Evolutionary conservation across 2,113 vertebrate genomes (phyloP), one percentile per base, ranked within the genome.

Genomic region (Dipodomys stephensi): DNA sequence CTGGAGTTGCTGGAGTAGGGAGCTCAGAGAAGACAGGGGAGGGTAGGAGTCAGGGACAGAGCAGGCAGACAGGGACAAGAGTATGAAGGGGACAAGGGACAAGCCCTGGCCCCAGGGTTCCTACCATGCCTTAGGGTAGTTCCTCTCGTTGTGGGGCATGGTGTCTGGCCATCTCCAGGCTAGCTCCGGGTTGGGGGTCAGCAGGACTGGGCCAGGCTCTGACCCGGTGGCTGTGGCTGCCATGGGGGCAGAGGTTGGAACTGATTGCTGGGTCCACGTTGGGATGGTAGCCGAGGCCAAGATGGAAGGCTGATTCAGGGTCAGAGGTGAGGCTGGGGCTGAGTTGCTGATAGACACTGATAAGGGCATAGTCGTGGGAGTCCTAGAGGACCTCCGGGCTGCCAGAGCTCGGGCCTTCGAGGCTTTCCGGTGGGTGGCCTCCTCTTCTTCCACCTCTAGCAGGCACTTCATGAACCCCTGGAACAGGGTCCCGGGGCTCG

Each of bases 391-490:
- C 93, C 78, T 97, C 78, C 82, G 60, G 78, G 57, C n/a, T 27
- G 88, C 53, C 28, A 27, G 76, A 19, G 39, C 19, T n/a, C 76
- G 49, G 68, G 87, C 76, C 92, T 80, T 96, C 4, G 39, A 1
- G n/a, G 89, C 60, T 74, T 73, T 94, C 28, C 44, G 65, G 1
- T 60, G 69, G 0, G 8, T 53, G 18, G 69, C 80, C 62, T 94
- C 91, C 49, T 91, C 95, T 65, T 96, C 94, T 18, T 95, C 95
- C 25, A 82, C 93, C n/a, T 95, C 93, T 65, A 97, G 89, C 53
- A 97, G 39, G 84, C 87, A 93, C 83, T 91, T 96, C 89, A 97
- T 97, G 96, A 97, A 97, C 83, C 96, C 87, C 0, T 12, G 92
- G 11, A n/a, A 3, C 62, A 27, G 8, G 5, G 2, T 53, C 10